Conservation (phyloP, 2,888 invertebrate genomes). For the Spilosoma lubricipeda region DNA sequence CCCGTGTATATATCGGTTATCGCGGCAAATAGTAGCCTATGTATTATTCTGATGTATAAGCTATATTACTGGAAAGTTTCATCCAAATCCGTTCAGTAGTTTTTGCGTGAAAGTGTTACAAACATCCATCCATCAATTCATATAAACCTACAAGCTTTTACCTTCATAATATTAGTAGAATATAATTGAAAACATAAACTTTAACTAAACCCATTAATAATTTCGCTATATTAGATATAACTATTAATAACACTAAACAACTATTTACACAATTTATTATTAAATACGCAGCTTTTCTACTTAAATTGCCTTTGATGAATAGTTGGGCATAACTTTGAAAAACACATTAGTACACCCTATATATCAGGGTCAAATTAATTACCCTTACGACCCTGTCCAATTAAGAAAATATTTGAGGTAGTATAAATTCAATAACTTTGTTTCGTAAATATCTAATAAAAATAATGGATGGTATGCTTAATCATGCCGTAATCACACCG, state of each 20-base stretch:
- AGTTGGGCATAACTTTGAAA: conserved; percentile 43
- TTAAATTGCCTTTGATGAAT: conserved; percentile 40
- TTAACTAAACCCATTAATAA: not conserved
- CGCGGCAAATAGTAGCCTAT: too few relatives aligned
- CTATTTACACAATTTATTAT: conserved; percentile 5
- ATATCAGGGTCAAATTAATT: conserved; percentile 39
- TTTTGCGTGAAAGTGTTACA: too few relatives aligned
- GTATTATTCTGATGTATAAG: too few relatives aligned
- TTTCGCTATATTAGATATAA: not conserved
- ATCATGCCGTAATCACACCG: too few relatives aligned
- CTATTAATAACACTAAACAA: not conserved
- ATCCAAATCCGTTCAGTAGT: too few relatives aligned
- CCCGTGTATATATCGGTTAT: too few relatives aligned
- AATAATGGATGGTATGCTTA: not conserved
- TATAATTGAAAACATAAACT: not conserved
- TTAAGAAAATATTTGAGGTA: not conserved
- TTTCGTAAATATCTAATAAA: not conserved
- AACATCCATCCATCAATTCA: too few relatives aligned
- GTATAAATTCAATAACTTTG: not conserved
- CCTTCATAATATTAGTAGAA: too few relatives aligned
- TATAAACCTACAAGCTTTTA: too few relatives aligned
- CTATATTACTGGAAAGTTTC: too few relatives aligned
- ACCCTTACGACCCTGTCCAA: conserved; percentile 24
- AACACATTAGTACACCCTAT: conserved; percentile 36
- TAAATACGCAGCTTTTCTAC: conserved; percentile 1